A percentile compares a stretch with the other conserved stretches of the same genome.
Conservation (phyloP, 2,888 invertebrate species). For the Dryobotodes eremita region DNA sequence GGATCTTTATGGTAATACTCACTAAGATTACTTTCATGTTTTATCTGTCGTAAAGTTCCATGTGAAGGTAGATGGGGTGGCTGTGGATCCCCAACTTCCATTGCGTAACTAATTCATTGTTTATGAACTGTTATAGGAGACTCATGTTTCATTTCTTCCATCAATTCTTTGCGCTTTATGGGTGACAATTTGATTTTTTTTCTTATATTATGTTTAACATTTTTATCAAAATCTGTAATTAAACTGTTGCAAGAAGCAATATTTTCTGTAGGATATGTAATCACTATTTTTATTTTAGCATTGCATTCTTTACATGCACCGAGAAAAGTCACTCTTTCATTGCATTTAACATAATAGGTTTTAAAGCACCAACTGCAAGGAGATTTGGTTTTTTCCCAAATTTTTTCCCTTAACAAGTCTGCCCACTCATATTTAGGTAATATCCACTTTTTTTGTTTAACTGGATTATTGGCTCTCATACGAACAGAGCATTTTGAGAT, state of each 20-base stretch:
- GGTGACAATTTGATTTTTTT: conserved; percentile 23
- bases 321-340: conserved; percentile 25
- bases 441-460: conserved; percentile 33
- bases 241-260: conserved; percentile 22
- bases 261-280: conserved; percentile 28
- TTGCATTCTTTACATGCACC: conserved; percentile 27
- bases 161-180: conserved; percentile 31
- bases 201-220: conserved; percentile 10
- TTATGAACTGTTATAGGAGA: conserved; percentile 32
- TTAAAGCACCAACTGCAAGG: conserved; percentile 24
- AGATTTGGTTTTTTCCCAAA: conserved; percentile 17
- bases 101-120: conserved; percentile 17
- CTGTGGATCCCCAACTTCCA: conserved; percentile 28
- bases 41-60: conserved; percentile 38
- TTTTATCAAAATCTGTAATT: conserved; percentile 31
- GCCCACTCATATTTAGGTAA: conserved; percentile 35
- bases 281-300: conserved; percentile 31
- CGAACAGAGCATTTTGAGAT: conserved; percentile 29
- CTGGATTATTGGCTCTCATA: conserved; percentile 21
- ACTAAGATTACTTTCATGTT: conserved; percentile 33
- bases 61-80: conserved; percentile 41
- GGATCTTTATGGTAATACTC: conserved; percentile 29
- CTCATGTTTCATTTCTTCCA: conserved; percentile 26
- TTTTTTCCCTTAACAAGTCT: conserved; percentile 14
- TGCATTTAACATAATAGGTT: conserved; percentile 28